Conservation (phyloP, 2,888 invertebrate genomes). For the Phania funesta region DNA sequence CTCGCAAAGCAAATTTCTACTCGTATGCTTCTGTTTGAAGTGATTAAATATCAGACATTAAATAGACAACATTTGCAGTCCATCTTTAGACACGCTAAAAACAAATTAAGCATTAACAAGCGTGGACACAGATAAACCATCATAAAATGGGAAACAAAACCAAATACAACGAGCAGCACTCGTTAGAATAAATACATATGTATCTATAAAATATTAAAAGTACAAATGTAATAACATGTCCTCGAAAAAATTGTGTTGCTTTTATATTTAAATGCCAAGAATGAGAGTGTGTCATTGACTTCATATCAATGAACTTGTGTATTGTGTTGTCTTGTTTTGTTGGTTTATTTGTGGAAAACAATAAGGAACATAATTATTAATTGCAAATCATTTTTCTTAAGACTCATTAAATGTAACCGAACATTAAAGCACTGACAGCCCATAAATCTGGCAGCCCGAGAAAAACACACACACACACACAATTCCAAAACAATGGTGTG, state of each 20-base stretch:
- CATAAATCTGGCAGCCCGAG: conserved; percentile 67
- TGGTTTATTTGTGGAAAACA: conserved; percentile 61
- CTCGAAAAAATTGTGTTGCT: conserved; percentile 21
- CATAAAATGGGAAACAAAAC: background rate
- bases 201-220: conserved; percentile 6
- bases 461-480: background rate
- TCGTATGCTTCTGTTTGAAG: conserved; percentile 28
- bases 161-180: background rate
- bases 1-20: background rate
- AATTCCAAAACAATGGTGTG: background rate
- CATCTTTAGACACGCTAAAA: conserved; percentile 67
- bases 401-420: conserved; percentile 70
- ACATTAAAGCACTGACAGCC: conserved; percentile 69
- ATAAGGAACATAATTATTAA: conserved; percentile 71
- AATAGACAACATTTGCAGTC: conserved; percentile 65
- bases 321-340: background rate
- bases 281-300: conserved; percentile 45
- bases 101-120: conserved; percentile 59
- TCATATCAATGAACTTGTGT: conserved; percentile 63
- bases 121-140: conserved; percentile 25
- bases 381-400: conserved; percentile 71
- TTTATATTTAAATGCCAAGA: background rate
- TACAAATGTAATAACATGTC: conserved; percentile 31
- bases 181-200: conserved; percentile 2
- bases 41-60: conserved; percentile 65